Evolutionary conservation across 37 sponge, comb jelly and placozoan genomes (phyloP), one percentile per base, ranked within the genome.

Genomic region (Mnemiopsis leidyi): DNA sequence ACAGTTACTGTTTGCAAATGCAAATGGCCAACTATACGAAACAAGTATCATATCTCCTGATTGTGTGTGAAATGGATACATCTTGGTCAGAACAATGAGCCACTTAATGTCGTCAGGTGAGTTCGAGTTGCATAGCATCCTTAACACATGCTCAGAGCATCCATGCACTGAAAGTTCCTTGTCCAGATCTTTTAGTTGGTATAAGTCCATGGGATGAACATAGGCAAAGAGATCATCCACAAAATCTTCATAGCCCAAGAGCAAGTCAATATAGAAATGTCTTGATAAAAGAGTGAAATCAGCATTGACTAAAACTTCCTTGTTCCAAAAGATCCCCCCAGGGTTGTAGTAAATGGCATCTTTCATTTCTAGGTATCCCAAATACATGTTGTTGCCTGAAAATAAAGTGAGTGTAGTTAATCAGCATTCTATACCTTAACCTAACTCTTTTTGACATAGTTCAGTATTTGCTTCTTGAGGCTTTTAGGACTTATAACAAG

Each of bases 381-480:
- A 61, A 29, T 85, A 85, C 90, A 85, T 85, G 5, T 85, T 33
- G 35, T 85, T 40, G 0, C 90, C 90, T 85, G 90, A 85, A 85
- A 85, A 71, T n/a, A n/a, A n/a, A n/a, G n/a, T n/a, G n/a, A n/a
- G n/a, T n/a, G n/a, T n/a, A n/a, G n/a, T n/a, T n/a, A n/a, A n/a
- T n/a, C n/a, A n/a, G n/a, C n/a, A n/a, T n/a, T n/a, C n/a, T n/a
- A n/a, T n/a, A n/a, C n/a, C n/a, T n/a, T n/a, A n/a, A n/a, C n/a
- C n/a, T n/a, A n/a, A n/a, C n/a, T n/a, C n/a, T n/a, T n/a, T n/a
- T n/a, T n/a, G n/a, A n/a, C n/a, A n/a, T n/a, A n/a, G n/a, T n/a
- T n/a, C n/a, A n/a, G n/a, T n/a, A n/a, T n/a, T n/a, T n/a, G n/a
- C n/a, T n/a, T n/a, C n/a, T n/a, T n/a, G n/a, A n/a, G n/a, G n/a